Conservation (phyloP, 2,113 vertebrate genomes). For the Callocephalon fimbriatum region DNA sequence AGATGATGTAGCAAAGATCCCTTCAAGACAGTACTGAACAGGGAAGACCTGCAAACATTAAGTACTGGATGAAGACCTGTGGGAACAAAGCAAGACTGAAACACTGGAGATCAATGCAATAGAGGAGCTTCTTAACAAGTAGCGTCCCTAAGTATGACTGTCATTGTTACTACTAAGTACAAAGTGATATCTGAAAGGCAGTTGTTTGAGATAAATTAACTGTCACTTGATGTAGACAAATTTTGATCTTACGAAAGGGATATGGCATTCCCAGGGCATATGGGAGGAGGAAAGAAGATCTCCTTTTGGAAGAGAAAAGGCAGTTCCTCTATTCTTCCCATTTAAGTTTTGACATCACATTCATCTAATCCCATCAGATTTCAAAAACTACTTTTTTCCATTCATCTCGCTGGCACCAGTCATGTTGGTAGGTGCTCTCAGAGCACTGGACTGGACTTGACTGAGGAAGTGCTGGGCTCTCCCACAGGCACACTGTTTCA, state of each 20-base stretch:
- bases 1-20: background rate
- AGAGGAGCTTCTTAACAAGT: background rate
- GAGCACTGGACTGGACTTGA: background rate
- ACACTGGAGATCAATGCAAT: background rate
- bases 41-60: background rate
- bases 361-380: background rate
- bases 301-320: background rate
- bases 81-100: background rate
- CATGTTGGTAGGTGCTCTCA: background rate
- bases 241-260: background rate
- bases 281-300: background rate
- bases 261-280: background rate
- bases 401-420: background rate
- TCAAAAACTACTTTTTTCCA: background rate
- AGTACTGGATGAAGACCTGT: background rate
- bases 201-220: background rate
- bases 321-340: background rate
- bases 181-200: background rate
- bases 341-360: background rate
- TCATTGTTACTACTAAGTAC: background rate
- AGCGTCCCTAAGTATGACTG: fast-evolving
- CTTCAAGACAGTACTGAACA: background rate
- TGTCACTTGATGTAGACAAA: background rate
- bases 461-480: background rate
- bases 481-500: background rate